Evolutionary conservation across 1,140 invertebrate species (phyloP).

Genomic region (Branchinecta lindahli): DNA sequence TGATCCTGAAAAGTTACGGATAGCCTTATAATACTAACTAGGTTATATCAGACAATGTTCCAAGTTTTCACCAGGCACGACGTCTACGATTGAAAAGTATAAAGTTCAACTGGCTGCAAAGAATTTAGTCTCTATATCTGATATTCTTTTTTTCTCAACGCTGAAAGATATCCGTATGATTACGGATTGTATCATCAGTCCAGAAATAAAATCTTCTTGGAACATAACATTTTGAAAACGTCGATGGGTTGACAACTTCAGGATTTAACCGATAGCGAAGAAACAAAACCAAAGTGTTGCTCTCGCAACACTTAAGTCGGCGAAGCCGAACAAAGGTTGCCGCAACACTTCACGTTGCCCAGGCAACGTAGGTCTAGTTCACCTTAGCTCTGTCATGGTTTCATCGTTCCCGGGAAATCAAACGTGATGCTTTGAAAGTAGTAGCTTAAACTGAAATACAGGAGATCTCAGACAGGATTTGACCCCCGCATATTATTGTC

Average conservation of each 20-base stretch:
- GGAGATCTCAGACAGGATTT: no score
- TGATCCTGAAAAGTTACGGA: neutral
- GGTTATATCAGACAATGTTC: neutral
- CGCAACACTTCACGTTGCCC: no score
- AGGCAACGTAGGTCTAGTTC: no score
- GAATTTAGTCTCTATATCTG: neutral
- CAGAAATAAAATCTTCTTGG: neutral
- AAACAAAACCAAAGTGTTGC: neutral
- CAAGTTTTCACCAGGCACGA: neutral
- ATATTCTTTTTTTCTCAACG: conserved; percentile 1
- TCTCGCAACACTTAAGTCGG: no score
- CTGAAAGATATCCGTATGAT: neutral
- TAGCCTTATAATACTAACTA: neutral
- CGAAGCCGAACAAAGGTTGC: no score
- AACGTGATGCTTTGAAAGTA: no score
- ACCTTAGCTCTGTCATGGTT: no score
- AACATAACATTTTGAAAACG: neutral
- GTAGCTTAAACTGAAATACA: no score
- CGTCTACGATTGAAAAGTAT: neutral
- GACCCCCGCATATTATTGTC: no score
- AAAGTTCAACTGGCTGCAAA: conserved; percentile 4
- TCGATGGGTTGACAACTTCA: neutral
- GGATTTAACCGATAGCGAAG: neutral
- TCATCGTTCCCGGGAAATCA: no score
- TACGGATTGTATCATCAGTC: neutral